These are phyloP conservation scores for Linnaemya tessellans DNA, from an alignment of 2,888 invertebrate genomes.

Conservation along the genomic window DNA sequence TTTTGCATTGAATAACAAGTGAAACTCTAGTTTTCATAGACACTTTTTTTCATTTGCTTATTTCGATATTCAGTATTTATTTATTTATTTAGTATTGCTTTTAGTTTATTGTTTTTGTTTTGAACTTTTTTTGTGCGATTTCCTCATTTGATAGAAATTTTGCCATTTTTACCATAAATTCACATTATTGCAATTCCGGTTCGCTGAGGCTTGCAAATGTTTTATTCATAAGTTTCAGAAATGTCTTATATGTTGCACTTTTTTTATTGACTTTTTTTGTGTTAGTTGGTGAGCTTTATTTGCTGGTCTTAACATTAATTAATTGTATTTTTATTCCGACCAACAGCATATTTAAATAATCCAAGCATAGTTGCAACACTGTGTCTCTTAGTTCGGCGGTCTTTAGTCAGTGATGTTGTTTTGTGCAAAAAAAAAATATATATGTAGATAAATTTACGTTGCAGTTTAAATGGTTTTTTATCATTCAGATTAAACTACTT, in stretches of 20 bases:
- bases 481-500: neutral
- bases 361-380: neutral
- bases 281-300: constrained; percentile 49
- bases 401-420: neutral
- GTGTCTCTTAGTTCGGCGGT: neutral
- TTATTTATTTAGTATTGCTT: constrained; percentile 41
- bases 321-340: constrained; percentile 50
- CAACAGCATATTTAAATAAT: constrained; percentile 18
- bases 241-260: constrained; percentile 54
- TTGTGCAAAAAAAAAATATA: neutral
- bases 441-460: neutral
- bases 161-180: constrained; percentile 75
- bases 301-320: constrained; percentile 47
- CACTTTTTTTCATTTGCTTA: constrained; percentile 34
- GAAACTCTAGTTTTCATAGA: constrained; percentile 54
- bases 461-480: neutral
- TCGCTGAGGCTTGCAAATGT: constrained; percentile 71
- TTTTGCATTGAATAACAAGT: constrained; percentile 47
- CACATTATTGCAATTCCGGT: constrained; percentile 73
- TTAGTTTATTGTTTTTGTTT: constrained; percentile 36
- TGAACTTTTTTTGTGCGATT: constrained; percentile 58
- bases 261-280: constrained; percentile 67
- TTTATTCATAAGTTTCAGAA: constrained; percentile 76
- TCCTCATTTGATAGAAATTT: constrained; percentile 76
- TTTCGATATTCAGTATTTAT: constrained; percentile 52